These are phyloP conservation scores for Montipora sp. DNA, from an alignment of 64 coral and sea anemone genomes.

Conservation along the genomic window DNA sequence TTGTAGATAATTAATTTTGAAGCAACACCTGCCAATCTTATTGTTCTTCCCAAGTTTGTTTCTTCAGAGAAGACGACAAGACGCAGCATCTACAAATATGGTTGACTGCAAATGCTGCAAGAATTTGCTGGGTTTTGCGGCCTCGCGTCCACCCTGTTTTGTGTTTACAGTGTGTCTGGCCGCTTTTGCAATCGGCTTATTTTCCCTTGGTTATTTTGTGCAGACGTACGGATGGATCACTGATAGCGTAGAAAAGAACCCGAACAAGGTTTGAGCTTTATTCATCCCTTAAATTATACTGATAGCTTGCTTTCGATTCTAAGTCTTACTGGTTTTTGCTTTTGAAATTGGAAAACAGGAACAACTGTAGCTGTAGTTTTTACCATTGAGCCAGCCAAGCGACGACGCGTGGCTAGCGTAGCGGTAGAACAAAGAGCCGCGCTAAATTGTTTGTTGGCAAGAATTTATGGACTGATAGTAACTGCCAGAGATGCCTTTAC, in stretches of 20 bases:
- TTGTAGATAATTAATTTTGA: no score
- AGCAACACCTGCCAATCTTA: slow-evolving; percentile 29
- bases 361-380: no score
- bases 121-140: slow-evolving; percentile 80
- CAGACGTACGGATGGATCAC: slow-evolving; percentile 44
- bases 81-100: slow-evolving; percentile 34
- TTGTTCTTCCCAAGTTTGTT: neutral
- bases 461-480: no score
- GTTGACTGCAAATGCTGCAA: slow-evolving; percentile 80
- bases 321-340: no score
- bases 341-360: neutral
- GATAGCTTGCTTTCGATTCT: no score
- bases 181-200: slow-evolving; percentile 86
- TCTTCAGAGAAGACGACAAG: neutral
- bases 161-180: slow-evolving; percentile 78
- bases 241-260: neutral
- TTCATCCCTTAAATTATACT: no score
- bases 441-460: no score
- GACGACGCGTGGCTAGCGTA: no score
- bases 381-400: no score
- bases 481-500: no score
- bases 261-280: neutral
- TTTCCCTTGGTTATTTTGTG: slow-evolving; percentile 81
- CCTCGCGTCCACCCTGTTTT: slow-evolving; percentile 70
- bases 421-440: no score